Evolutionary conservation across 2,888 invertebrate genomes (phyloP).

Genomic region (Erannis defoliaria): DNA sequence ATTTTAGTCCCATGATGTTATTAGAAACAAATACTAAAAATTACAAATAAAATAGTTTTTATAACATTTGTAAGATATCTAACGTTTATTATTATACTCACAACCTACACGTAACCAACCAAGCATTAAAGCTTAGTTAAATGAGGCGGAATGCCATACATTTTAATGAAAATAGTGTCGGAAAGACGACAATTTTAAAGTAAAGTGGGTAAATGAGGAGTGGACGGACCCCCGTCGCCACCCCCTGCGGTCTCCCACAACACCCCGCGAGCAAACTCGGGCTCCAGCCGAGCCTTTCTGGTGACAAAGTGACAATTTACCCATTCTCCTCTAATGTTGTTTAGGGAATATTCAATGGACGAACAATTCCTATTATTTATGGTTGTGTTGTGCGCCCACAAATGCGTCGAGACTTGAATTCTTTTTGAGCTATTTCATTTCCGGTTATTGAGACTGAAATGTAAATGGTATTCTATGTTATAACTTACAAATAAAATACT

Average conservation of each 20-base stretch:
- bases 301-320: slow-evolving; percentile 83
- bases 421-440: slow-evolving; percentile 78
- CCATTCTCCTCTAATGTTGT: slow-evolving; percentile 83
- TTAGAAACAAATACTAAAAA: too few species aligned
- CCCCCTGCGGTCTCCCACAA: slow-evolving; percentile 61
- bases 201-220: slow-evolving; percentile 64
- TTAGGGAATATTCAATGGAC: slow-evolving; percentile 77
- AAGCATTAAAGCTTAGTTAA: slow-evolving; percentile 15
- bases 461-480: neutral
- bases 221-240: slow-evolving; percentile 49
- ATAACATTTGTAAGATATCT: too few species aligned
- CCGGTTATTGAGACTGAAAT: slow-evolving; percentile 58
- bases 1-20: too few species aligned
- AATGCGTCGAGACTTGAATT: slow-evolving; percentile 64
- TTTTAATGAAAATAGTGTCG: slow-evolving; percentile 30
- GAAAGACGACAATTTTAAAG: slow-evolving; percentile 42
- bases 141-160: slow-evolving; percentile 17
- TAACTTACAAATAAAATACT: neutral
- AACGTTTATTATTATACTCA: too few species aligned
- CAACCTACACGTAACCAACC: slow-evolving; percentile 14
- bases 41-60: too few species aligned
- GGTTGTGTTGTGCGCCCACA: slow-evolving; percentile 74
- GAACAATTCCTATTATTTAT: slow-evolving; percentile 81
- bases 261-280: slow-evolving; percentile 59
- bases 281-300: slow-evolving; percentile 66